phyloP scores from a whole-genome alignment of 1,140 invertebrate species.

The Lanistes nyassanus region DNA sequence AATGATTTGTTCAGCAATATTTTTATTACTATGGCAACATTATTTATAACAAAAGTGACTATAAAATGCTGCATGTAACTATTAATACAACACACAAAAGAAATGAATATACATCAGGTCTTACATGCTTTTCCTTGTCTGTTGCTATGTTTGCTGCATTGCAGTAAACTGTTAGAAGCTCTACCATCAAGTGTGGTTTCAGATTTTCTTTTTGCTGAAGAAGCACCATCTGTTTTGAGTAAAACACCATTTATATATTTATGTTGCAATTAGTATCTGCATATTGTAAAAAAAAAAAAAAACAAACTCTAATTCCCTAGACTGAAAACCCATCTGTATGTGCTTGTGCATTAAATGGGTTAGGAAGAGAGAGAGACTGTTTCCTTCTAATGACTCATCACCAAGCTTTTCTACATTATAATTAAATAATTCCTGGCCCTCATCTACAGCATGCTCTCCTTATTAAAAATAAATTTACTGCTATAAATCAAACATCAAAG shows the following conservation, averaged over 20 bases:
- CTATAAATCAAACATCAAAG: neutral
- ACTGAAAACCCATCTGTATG: no score
- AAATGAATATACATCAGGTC: neutral
- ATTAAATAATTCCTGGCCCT: neutral
- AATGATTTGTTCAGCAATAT: neutral
- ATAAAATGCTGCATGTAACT: neutral
- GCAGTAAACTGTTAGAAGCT: neutral
- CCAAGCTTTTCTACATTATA: neutral
- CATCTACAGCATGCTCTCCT: neutral
- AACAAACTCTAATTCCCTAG: no score
- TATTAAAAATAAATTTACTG: neutral
- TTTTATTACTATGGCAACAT: neutral
- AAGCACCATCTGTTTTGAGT: neutral
- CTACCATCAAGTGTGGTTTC: neutral
- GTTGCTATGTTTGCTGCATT: no score
- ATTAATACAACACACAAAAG: neutral
- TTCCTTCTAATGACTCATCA: neutral
- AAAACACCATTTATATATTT: neutral
- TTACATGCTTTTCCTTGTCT: no score
- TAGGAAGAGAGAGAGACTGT: neutral
- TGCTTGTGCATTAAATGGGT: neutral
- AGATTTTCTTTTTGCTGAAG: neutral
- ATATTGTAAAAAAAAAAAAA: no score
- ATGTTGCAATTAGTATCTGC: no score
- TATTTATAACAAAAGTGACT: neutral